Evolutionary conservation across 2,113 vertebrate species (phyloP).

Genomic region (Eulacestoma nigropectus): DNA sequence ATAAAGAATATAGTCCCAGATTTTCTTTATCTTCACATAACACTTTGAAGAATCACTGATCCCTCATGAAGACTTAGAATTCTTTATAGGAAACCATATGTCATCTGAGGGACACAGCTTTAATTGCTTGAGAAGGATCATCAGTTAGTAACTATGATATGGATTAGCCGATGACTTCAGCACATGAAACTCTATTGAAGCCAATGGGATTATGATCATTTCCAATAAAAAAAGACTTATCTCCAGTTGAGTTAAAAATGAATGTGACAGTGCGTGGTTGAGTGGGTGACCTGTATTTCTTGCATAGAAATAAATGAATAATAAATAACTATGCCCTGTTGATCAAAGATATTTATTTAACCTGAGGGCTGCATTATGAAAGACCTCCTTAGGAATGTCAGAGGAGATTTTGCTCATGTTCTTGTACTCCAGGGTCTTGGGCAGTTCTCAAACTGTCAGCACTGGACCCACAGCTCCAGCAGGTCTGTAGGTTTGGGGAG

Average conservation of each 20-base stretch:
- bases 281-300: conserved; percentile 26
- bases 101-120: not conserved
- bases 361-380: conserved; percentile 39
- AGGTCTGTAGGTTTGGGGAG: not conserved
- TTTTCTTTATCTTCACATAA: not conserved
- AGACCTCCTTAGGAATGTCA: conserved; percentile 27
- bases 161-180: conserved; percentile 38
- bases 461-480: not conserved
- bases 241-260: conserved; percentile 4
- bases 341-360: conserved; percentile 55
- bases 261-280: conserved; percentile 27
- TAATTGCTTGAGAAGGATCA: conserved; percentile 17
- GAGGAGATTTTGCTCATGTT: conserved; percentile 15
- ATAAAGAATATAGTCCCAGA: not conserved
- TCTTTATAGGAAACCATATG: not conserved
- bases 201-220: conserved; percentile 43
- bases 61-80: not conserved
- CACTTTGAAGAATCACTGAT: not conserved
- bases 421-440: not conserved
- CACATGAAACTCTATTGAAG: conserved; percentile 2
- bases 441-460: not conserved
- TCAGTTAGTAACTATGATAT: conserved; percentile 20
- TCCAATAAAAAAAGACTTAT: conserved; percentile 36
- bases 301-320: conserved; percentile 44
- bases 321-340: conserved; percentile 44